Conservation (phyloP, 2,797 vertebrate genomes). For the Phrynocephalus vlangalii region DNA sequence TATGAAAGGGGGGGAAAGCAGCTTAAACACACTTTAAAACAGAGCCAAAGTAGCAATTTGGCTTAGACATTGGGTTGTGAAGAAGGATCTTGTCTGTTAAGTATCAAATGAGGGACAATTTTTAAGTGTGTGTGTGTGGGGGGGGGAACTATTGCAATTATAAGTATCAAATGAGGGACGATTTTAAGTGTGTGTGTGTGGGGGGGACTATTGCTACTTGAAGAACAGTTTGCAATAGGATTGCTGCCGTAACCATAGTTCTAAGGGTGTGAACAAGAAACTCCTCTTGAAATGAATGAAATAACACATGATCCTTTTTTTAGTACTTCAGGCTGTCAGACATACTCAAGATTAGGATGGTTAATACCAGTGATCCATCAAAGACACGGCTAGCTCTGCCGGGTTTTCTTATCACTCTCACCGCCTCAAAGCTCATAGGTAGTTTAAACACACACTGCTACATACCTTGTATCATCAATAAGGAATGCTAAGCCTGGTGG, state of each 20-base stretch:
- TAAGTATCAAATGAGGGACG: conserved; percentile 13
- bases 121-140: not conserved
- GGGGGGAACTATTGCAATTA: conserved; percentile 35
- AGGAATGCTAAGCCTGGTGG: not conserved
- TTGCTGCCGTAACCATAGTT: not conserved
- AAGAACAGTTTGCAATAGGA: conserved; percentile 15
- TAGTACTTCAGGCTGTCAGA: rapidly evolving
- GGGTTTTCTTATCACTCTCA: conserved; percentile 28
- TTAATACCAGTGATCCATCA: conserved; percentile 33
- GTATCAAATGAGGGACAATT: conserved; percentile 18
- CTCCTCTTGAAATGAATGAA: rapidly evolving
- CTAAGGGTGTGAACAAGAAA: rapidly evolving
- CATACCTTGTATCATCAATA: conserved; percentile 13
- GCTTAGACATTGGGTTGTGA: conserved; percentile 42
- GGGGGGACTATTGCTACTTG: not conserved
- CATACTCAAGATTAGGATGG: rapidly evolving
- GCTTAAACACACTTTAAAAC: conserved; percentile 13
- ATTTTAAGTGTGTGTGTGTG: not conserved
- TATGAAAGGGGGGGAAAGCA: not conserved
- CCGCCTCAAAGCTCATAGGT: conserved; percentile 17
- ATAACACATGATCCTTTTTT: not conserved
- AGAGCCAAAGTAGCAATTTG: conserved; percentile 48
- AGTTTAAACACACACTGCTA: conserved; percentile 26
- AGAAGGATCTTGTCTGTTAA: conserved; percentile 24
- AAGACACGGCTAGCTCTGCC: conserved; percentile 21